Conservation (phyloP, 2,113 vertebrate species). For the Gasterosteus nipponicus region DNA sequence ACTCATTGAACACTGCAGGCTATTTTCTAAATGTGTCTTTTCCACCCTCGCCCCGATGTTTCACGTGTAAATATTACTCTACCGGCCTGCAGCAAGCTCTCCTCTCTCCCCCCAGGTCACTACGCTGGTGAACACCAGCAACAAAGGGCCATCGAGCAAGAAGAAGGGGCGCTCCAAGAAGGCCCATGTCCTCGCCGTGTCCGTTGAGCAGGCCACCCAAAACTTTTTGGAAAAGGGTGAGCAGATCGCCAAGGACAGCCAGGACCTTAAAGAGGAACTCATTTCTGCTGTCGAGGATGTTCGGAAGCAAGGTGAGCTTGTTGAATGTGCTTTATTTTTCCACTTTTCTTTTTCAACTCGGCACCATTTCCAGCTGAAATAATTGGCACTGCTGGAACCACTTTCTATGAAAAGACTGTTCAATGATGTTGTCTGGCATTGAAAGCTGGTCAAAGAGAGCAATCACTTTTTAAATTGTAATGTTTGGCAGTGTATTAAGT, state of each 20-base stretch:
- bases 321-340: not conserved
- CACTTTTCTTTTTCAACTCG: no score
- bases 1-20: not conserved
- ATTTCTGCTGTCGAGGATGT: conserved; percentile 96
- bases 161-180: conserved; percentile 99
- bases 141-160: conserved; percentile 96
- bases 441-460: not conserved
- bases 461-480: conserved; percentile 17
- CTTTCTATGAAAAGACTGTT: not conserved
- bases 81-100: not conserved
- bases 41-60: not conserved
- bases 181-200: conserved; percentile 96
- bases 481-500: conserved; percentile 32
- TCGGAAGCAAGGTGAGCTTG: conserved; percentile 91
- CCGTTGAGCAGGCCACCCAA: conserved; percentile 97
- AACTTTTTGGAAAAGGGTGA: conserved; percentile 99
- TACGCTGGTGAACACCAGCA: conserved; percentile 97
- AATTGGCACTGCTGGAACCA: conserved; percentile 6
- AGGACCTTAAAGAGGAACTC: conserved; percentile 96
- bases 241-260: conserved; percentile 97
- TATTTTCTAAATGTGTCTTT: no score
- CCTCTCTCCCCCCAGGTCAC: conserved; percentile 86
- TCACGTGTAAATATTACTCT: not conserved
- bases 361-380: not conserved
- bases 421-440: not conserved